phyloP scores from a whole-genome alignment of 2,113 vertebrate species.

The Azemiops feae region DNA sequence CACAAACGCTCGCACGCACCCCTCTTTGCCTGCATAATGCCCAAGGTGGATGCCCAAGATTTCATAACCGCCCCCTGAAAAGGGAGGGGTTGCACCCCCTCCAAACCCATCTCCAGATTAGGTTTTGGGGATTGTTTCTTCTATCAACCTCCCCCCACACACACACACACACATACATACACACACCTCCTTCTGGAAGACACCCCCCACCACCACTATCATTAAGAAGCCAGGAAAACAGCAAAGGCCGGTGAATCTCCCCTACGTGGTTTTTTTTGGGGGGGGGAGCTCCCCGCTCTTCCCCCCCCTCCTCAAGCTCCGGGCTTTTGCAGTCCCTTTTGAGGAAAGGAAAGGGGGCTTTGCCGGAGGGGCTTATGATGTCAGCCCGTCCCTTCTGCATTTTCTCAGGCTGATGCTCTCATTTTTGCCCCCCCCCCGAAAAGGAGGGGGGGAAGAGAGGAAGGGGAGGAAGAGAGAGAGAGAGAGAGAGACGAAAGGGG shows the following conservation, averaged over 20 bases:
- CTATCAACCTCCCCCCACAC: no score
- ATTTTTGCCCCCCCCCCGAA: neutral
- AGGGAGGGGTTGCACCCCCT: neutral
- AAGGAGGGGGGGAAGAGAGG: no score
- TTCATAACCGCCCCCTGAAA: neutral
- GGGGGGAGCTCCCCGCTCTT: no score
- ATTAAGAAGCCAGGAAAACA: neutral
- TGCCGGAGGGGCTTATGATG: neutral
- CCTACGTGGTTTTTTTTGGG: neutral
- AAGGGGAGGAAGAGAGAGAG: neutral
- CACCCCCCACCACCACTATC: neutral
- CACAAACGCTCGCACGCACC: neutral
- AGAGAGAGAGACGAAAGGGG: neutral
- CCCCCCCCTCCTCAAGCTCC: neutral
- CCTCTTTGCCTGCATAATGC: constrained; percentile 3
- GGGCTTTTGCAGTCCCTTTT: neutral
- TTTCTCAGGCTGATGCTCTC: neutral
- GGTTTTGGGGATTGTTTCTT: neutral
- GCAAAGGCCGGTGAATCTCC: neutral
- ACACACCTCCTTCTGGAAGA: neutral
- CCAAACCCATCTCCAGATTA: constrained; percentile 27
- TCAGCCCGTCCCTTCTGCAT: neutral
- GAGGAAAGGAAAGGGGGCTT: neutral
- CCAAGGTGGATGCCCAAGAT: constrained; percentile 18
- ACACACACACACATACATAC: neutral